Percentiles rank a stretch among this genome's conserved stretches.
These are phyloP conservation scores for Luperina testacea DNA, from an alignment of 2,888 invertebrate species.

Conservation along the genomic window DNA sequence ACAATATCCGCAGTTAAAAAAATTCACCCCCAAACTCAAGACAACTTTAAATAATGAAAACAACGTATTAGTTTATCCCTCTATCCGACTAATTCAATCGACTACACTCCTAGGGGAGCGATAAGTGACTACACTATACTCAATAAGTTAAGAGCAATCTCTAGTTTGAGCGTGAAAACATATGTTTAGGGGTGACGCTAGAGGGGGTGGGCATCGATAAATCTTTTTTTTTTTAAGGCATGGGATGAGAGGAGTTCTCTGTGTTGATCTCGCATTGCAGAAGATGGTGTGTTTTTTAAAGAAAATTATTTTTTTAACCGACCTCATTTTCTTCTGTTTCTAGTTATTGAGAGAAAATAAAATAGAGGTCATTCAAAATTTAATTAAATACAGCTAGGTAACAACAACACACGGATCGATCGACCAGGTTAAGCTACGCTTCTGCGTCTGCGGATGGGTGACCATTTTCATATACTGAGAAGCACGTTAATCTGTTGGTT, in stretches of 20 bases:
- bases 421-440: too few species aligned
- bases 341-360: neutral
- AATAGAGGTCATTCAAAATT: neutral
- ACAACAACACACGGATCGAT: too few species aligned
- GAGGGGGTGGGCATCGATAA: constrained; percentile 56
- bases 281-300: neutral
- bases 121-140: constrained; percentile 57
- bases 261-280: neutral
- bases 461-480: neutral
- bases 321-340: neutral
- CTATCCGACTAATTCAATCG: constrained; percentile 50
- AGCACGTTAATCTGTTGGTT: neutral
- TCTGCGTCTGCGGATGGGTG: neutral
- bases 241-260: neutral
- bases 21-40: constrained; percentile 41
- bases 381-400: neutral
- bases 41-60: constrained; percentile 60
- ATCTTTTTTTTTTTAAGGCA: constrained; percentile 8
- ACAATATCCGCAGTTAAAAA: neutral
- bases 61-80: constrained; percentile 36
- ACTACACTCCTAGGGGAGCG: constrained; percentile 29
- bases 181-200: constrained; percentile 67
- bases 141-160: constrained; percentile 69
- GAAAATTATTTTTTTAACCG: neutral
- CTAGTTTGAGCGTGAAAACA: constrained; percentile 69